Conservation (phyloP, 2,797 vertebrate species). For the Phoeniculus purpureus region DNA sequence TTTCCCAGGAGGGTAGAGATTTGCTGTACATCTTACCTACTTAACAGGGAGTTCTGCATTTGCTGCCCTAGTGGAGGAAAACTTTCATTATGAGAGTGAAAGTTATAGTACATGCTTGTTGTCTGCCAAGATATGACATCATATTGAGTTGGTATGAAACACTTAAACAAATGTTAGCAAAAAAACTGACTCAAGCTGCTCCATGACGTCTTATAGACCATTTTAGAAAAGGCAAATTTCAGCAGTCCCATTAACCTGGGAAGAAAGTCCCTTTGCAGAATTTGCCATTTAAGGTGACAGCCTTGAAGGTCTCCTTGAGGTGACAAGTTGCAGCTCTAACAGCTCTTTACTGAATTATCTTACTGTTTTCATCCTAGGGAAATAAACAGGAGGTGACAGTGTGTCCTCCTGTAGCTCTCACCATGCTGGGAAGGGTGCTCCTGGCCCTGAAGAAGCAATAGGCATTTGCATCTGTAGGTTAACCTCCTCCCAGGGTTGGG, state of each 20-base stretch:
- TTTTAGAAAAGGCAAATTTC: neutral
- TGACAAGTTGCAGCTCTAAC: neutral
- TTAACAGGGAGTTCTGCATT: neutral
- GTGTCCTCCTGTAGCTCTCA: rapidly evolving
- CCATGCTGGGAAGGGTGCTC: neutral
- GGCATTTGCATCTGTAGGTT: neutral
- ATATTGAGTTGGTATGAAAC: neutral
- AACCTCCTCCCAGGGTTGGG: neutral
- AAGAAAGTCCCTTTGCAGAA: neutral
- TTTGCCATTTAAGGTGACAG: neutral
- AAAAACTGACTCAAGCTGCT: neutral
- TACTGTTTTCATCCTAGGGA: neutral
- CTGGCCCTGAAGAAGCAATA: rapidly evolving
- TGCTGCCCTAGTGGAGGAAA: neutral
- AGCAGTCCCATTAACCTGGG: neutral
- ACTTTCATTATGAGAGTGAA: neutral
- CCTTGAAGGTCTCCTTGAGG: no score
- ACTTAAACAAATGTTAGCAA: neutral
- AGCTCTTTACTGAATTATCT: neutral
- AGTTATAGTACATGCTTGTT: neutral
- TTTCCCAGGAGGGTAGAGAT: neutral
- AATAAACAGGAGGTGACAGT: neutral
- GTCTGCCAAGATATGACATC: neutral
- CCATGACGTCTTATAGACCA: neutral
- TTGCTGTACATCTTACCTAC: neutral